Conservation (phyloP, 2,797 vertebrate genomes). For the Amazonetta brasiliensis region DNA sequence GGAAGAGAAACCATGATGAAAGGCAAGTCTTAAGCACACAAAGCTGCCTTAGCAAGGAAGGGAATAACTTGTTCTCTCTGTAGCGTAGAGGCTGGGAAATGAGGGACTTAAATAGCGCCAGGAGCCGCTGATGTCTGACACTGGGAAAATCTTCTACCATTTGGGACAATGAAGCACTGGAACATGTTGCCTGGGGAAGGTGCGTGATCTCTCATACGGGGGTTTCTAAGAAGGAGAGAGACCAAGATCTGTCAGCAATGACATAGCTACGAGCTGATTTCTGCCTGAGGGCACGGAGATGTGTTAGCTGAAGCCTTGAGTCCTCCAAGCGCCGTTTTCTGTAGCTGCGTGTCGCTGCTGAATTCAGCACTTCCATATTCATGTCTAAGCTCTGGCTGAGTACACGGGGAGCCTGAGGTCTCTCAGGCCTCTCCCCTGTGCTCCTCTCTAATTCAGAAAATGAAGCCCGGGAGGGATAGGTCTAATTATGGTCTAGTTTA, state of each 20-base stretch:
- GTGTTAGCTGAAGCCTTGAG: neutral
- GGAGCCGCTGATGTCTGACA: neutral
- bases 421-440: neutral
- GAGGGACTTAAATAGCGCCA: neutral
- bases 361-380: slow-evolving; percentile 42
- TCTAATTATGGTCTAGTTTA: slow-evolving; percentile 34
- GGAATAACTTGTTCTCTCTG: neutral
- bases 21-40: neutral
- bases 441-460: slow-evolving; percentile 17
- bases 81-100: neutral
- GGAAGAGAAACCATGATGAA: neutral
- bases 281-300: neutral
- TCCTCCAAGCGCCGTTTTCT: neutral
- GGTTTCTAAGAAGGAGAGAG: neutral
- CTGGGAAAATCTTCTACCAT: neutral
- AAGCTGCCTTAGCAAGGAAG: neutral
- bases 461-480: neutral
- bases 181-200: neutral
- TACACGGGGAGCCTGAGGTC: neutral
- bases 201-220: neutral
- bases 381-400: neutral
- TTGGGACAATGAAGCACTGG: slow-evolving; percentile 19
- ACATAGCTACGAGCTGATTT: slow-evolving; percentile 3
- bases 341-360: neutral
- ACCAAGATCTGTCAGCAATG: slow-evolving; percentile 4